A percentile compares a stretch with the other conserved stretches of the same genome.
These are phyloP conservation scores for Cerastis leucographa DNA, from an alignment of 2,888 invertebrate genomes.

Conservation along the genomic window DNA sequence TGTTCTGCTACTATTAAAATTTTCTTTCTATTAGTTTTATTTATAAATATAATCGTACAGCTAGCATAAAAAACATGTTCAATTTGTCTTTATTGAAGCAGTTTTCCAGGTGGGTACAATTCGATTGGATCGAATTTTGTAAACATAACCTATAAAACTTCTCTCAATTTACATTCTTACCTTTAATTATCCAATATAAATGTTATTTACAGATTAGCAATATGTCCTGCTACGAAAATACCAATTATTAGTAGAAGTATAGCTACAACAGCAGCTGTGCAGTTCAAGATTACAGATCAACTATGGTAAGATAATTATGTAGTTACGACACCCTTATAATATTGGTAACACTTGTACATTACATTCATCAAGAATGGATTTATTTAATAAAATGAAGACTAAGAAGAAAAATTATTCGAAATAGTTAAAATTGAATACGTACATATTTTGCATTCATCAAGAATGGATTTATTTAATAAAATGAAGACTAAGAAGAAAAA, in stretches of 20 bases:
- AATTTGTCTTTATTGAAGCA: slow-evolving; percentile 80
- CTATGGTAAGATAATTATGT: slow-evolving; percentile 79
- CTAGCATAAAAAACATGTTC: slow-evolving; percentile 71
- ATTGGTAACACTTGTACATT: not conserved
- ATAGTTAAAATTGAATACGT: not conserved
- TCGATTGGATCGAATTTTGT: not conserved
- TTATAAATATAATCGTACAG: not conserved
- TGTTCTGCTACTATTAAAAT: not conserved
- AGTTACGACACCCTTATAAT: slow-evolving; percentile 35
- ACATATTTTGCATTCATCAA: not conserved
- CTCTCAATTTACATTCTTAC: not conserved
- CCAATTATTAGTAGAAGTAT: slow-evolving; percentile 76
- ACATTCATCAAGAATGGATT: not conserved
- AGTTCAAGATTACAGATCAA: slow-evolving; percentile 84
- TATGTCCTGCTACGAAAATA: slow-evolving; percentile 74
- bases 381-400: not conserved
- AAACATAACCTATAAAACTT: slow-evolving; percentile 64
- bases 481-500: not conserved
- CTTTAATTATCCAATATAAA: not conserved
- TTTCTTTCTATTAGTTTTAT: slow-evolving; percentile 7
- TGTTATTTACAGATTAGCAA: slow-evolving; percentile 77
- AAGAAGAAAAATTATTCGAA: not conserved
- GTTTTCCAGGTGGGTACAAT: slow-evolving; percentile 78
- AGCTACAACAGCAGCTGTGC: slow-evolving; percentile 76
- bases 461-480: not conserved